Conservation (phyloP, 1,140 invertebrate genomes). For the Pectinophora gossypiella region DNA sequence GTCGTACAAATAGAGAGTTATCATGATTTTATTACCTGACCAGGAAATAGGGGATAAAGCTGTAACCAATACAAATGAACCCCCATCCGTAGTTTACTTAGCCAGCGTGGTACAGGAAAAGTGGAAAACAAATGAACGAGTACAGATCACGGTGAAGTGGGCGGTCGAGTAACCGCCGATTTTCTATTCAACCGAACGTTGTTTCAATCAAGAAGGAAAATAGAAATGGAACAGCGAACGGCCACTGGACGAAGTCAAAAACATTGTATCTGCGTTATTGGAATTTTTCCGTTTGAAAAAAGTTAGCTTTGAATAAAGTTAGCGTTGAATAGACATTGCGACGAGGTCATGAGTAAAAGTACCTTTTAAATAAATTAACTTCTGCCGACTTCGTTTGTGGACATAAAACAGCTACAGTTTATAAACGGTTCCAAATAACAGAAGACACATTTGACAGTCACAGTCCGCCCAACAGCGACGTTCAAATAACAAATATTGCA, state of each 20-base stretch:
- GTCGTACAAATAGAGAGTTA: conserved; percentile 6
- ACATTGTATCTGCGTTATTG: too few relatives aligned
- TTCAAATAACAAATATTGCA: too few relatives aligned
- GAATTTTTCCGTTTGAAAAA: background rate
- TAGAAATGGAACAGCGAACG: conserved; percentile 6
- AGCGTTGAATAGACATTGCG: too few relatives aligned
- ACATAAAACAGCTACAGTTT: too few relatives aligned
- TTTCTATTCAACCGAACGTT: conserved; percentile 33
- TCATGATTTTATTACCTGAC: conserved; percentile 1
- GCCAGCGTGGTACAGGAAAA: conserved; percentile 11
- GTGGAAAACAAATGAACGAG: conserved; percentile 18
- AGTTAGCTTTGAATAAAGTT: too few relatives aligned
- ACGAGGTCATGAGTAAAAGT: too few relatives aligned
- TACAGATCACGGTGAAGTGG: conserved; percentile 23
- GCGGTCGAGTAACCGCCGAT: conserved; percentile 25
- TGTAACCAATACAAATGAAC: conserved; percentile 5
- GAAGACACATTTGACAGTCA: too few relatives aligned
- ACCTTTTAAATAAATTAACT: too few relatives aligned
- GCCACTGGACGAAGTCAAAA: background rate
- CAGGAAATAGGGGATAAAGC: conserved; percentile 4
- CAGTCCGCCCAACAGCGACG: too few relatives aligned
- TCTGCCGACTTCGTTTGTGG: too few relatives aligned
- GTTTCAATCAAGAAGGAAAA: conserved; percentile 40
- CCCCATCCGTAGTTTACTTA: conserved; percentile 14
- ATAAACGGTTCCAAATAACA: too few relatives aligned